These are phyloP conservation scores for Collichthys lucidus DNA, from an alignment of 2,113 vertebrate genomes.

Conservation along the genomic window DNA sequence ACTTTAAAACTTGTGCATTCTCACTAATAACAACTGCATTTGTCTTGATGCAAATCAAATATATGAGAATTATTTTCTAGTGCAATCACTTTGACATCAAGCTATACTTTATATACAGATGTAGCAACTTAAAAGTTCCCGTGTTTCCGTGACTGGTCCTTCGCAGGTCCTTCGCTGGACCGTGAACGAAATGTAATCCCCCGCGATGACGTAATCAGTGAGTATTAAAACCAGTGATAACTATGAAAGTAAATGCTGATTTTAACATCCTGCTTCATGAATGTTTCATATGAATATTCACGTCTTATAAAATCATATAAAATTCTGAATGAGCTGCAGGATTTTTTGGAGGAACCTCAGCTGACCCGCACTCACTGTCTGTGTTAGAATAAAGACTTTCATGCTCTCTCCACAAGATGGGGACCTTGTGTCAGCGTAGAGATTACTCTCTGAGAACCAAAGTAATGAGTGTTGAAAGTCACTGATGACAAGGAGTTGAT, in stretches of 20 bases:
- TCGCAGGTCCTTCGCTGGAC: too few relatives aligned
- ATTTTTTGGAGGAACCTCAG: slow-evolving; percentile 6
- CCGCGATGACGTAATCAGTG: too few relatives aligned
- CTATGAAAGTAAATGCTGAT: not conserved
- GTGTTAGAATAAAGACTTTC: not conserved
- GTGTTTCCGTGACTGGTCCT: too few relatives aligned
- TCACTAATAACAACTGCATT: not conserved
- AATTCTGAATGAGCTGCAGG: not conserved
- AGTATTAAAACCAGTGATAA: not conserved
- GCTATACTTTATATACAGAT: not conserved
- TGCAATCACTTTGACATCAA: not conserved
- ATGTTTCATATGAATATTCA: slow-evolving; percentile 24
- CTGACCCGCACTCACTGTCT: slow-evolving; percentile 9
- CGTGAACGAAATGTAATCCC: too few relatives aligned
- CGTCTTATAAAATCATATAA: not conserved
- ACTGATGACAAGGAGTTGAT: slow-evolving; percentile 61
- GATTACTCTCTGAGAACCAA: slow-evolving; percentile 5
- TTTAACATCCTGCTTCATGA: slow-evolving; percentile 4
- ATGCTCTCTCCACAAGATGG: slow-evolving; percentile 71
- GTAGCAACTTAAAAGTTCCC: too few relatives aligned
- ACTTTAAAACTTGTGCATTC: not conserved
- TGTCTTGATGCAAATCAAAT: not conserved
- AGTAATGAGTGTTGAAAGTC: slow-evolving; percentile 55
- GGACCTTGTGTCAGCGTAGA: slow-evolving; percentile 61
- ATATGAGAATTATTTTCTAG: not conserved